phyloP scores from a whole-genome alignment of 2,797 vertebrate species.

The Intellagama lesueurii region DNA sequence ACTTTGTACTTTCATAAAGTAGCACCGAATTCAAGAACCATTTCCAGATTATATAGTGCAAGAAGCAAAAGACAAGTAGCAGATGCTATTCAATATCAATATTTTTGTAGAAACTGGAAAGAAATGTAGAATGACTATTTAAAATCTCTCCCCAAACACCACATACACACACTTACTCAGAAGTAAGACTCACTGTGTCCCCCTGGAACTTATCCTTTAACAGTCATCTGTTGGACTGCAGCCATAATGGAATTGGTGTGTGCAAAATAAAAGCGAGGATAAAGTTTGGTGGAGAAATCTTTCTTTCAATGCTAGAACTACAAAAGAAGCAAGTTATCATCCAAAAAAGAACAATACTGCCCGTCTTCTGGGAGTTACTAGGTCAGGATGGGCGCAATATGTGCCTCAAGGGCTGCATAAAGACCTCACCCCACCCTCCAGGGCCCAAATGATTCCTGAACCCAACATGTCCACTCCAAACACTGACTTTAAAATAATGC shows the following conservation, averaged over 20 bases:
- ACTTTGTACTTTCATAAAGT: not conserved
- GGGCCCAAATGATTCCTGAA: too few relatives aligned
- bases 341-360: not conserved
- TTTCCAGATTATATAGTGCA: not conserved
- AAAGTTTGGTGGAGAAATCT: not conserved
- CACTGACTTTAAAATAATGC: too few relatives aligned
- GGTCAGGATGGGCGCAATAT: too few relatives aligned
- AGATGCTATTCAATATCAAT: too few relatives aligned
- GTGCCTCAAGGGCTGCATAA: too few relatives aligned
- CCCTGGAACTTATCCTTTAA: not conserved
- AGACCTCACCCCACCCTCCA: too few relatives aligned
- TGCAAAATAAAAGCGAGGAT: not conserved
- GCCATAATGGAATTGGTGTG: not conserved
- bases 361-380: not conserved
- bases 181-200: not conserved
- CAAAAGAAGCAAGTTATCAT: not conserved
- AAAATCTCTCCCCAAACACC: not conserved
- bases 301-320: not conserved
- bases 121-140: too few relatives aligned
- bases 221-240: not conserved
- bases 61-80: not conserved
- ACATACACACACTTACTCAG: not conserved
- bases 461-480: too few relatives aligned
- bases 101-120: too few relatives aligned
- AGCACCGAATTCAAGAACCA: not conserved